Evolutionary conservation across 2,113 vertebrate genomes (phyloP), one percentile per base, ranked within the genome.

Genomic region (Geococcyx californianus): DNA sequence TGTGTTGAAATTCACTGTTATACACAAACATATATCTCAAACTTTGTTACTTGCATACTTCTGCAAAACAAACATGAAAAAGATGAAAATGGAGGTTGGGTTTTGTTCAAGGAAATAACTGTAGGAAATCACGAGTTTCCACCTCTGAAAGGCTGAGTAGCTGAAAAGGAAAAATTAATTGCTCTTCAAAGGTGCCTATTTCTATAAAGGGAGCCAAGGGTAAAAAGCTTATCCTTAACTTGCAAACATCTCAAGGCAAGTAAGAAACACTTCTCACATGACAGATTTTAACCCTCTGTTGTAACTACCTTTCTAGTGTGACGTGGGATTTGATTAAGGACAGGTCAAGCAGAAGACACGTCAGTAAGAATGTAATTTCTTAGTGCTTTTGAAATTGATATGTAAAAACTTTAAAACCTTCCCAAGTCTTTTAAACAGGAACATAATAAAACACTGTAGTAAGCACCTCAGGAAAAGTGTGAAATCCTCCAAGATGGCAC

Each of bases 81-180:
- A 51, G 13, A 24, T 10, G 28, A 36, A 87, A 73, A 23, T 45
- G 34, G 36, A 77, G 42, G 33, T 24, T 56, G 42, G 33, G 20
- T 38, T 93, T 90, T 86, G 74, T 79, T 84, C 45, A 64, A 92
- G 87, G 72, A 84, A 95, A 77, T 76, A 59, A 29, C 42, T 73
- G 42, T 38, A 91, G 89, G 89, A 92, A 95, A 92, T 84, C 68
- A 87, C 6, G 3, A 91, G 68, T 81, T 95, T 89, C 64, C 45
- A 92, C 42, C 55, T 93, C 69, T 31, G 28, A 87, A 49, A 89
- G 36, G 29, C 3, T 68, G 66, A 87, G 47, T 67, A 40, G 28
- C 36, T 90, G 34, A 78, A 94, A 91, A 93, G 24, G 56, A 87
- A 95, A 79, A 56, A 94, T 87, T 82, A 89, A 89, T 95, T 87